phyloP scores from a whole-genome alignment of 1,140 invertebrate genomes.

The Hyles euphorbiae region DNA sequence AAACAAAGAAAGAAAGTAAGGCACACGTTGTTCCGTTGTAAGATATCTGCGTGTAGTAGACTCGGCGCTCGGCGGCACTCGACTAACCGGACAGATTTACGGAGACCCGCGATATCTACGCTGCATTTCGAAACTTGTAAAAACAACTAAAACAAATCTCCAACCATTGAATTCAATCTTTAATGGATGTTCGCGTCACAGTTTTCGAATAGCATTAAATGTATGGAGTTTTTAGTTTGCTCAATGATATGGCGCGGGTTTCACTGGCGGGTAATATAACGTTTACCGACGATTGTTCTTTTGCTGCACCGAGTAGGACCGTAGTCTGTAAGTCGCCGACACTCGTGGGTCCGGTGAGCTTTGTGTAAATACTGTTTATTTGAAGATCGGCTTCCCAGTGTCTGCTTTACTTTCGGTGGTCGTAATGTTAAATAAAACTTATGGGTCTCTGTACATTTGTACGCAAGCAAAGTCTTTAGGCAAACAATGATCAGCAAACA shows the following conservation, averaged over 20 bases:
- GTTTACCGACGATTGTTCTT: constrained; percentile 46
- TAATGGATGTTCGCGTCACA: not conserved
- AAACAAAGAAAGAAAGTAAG: no score
- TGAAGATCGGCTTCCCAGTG: constrained; percentile 23
- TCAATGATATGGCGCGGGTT: constrained; percentile 18
- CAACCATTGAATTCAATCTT: constrained; percentile 12
- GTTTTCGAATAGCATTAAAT: not conserved
- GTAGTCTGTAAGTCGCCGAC: constrained; percentile 37
- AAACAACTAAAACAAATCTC: constrained; percentile 11
- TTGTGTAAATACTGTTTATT: constrained; percentile 42
- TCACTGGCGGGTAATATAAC: constrained; percentile 32
- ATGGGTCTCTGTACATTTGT: constrained; percentile 13
- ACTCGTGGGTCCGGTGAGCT: constrained; percentile 36
- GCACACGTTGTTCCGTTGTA: not conserved
- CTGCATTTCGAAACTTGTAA: constrained; percentile 19
- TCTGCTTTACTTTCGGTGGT: constrained; percentile 34
- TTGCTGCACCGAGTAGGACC: constrained; percentile 30
- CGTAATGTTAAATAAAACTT: constrained; percentile 16
- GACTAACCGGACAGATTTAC: constrained; percentile 44
- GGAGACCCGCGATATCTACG: constrained; percentile 28
- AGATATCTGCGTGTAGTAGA: constrained; percentile 15
- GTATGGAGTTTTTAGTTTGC: not conserved
- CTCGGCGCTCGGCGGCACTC: constrained; percentile 14
- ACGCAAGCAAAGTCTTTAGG: no score
- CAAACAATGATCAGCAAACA: no score